Percentiles rank a stretch among this genome's conserved stretches.
phyloP scores from a whole-genome alignment of 2,888 invertebrate species.

The Panopea generosa region DNA sequence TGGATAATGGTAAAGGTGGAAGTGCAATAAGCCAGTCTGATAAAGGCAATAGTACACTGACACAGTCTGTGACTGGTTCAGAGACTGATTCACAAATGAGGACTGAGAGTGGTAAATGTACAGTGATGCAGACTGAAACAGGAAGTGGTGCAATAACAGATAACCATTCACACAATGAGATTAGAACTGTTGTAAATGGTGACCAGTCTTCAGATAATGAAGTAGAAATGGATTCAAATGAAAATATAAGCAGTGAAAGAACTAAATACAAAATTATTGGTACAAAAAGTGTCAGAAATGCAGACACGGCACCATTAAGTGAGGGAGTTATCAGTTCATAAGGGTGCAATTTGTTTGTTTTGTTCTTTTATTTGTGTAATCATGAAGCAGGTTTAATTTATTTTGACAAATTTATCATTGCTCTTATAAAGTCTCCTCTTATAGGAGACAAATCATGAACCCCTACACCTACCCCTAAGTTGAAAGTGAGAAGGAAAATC shows the following conservation, averaged over 20 bases:
- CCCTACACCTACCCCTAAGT: no score
- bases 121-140: conserved; percentile 14
- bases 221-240: conserved; percentile 14
- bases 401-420: no score
- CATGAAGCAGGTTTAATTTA: no score
- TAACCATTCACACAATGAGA: background rate
- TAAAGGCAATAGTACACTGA: conserved; percentile 18
- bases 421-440: no score
- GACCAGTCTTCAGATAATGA: background rate
- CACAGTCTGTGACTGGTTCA: conserved; percentile 15
- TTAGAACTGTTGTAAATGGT: conserved; percentile 6
- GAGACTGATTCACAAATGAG: background rate
- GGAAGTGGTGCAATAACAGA: background rate
- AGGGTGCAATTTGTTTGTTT: no score
- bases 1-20: background rate
- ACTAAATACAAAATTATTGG: background rate
- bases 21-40: conserved; percentile 26
- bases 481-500: no score
- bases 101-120: background rate
- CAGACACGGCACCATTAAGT: no score
- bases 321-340: no score
- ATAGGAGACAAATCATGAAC: no score
- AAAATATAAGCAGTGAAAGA: conserved; percentile 13
- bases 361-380: no score
- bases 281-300: no score